A percentile compares a stretch with the other conserved stretches of the same genome.
Evolutionary conservation across 2,113 vertebrate species (phyloP).

Genomic region (Colius striatus): DNA sequence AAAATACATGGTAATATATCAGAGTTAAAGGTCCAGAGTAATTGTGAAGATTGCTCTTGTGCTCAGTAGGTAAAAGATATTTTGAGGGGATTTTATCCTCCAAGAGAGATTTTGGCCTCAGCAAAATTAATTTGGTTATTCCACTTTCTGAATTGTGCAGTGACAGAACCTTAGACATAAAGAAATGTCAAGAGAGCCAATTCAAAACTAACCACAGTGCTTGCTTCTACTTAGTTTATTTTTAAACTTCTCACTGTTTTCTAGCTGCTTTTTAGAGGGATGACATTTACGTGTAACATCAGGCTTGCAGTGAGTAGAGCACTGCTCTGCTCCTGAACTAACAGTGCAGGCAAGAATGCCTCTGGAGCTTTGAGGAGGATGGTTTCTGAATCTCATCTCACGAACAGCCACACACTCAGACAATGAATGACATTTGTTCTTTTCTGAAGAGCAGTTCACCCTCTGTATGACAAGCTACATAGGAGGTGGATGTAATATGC

Average conservation of each 20-base stretch:
- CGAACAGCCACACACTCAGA: background rate
- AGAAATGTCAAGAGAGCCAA: background rate
- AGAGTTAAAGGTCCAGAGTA: background rate
- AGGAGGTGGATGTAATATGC: background rate
- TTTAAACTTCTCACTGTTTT: background rate
- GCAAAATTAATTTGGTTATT: background rate
- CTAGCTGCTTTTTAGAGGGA: background rate
- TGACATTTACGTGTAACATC: background rate
- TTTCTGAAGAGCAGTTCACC: background rate
- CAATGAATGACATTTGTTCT: background rate
- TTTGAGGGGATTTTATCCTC: background rate
- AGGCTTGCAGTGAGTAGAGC: background rate
- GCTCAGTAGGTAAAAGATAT: background rate
- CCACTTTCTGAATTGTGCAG: background rate
- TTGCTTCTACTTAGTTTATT: conserved; percentile 18
- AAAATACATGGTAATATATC: background rate
- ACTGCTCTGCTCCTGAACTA: background rate
- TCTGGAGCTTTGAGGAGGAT: background rate
- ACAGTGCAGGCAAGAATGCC: background rate
- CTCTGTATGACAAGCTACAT: background rate
- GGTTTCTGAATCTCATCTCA: background rate
- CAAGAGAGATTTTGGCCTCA: background rate
- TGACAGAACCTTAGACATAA: background rate
- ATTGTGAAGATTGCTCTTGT: background rate
- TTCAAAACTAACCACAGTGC: background rate